Conservation (phyloP, 2,797 vertebrate species). For the Onychomys leucogaster region DNA sequence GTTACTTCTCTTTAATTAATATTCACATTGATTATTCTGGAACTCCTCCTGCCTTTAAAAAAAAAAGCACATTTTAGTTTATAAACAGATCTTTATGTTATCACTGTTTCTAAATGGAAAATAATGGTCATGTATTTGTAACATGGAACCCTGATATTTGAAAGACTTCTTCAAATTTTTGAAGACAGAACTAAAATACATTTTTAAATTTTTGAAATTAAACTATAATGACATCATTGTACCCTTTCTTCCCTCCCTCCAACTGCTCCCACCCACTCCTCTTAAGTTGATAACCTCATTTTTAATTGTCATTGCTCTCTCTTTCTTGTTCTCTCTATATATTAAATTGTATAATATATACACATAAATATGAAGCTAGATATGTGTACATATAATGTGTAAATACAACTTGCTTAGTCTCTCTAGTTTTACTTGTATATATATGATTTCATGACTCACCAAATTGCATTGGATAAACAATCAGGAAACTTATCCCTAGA, state of each 20-base stretch:
- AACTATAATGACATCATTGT: neutral
- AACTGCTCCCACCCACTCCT: neutral
- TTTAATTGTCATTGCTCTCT: neutral
- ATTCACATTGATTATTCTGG: conserved; percentile 45
- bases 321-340: neutral
- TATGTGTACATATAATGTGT: neutral
- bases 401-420: neutral
- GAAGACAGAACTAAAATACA: neutral
- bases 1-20: conserved; percentile 49
- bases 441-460: neutral
- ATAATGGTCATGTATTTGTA: neutral
- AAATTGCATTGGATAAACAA: neutral
- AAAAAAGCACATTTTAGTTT: conserved; percentile 6
- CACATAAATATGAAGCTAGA: neutral
- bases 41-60: conserved; percentile 32
- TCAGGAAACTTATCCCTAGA: neutral
- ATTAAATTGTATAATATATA: neutral
- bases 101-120: conserved; percentile 33
- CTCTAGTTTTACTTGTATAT: neutral
- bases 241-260: neutral
- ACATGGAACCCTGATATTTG: neutral
- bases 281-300: neutral
- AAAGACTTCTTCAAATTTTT: neutral
- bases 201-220: neutral
- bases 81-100: conserved; percentile 33